phyloP scores from a whole-genome alignment of 2,888 invertebrate genomes.

The Volucella inflata region DNA sequence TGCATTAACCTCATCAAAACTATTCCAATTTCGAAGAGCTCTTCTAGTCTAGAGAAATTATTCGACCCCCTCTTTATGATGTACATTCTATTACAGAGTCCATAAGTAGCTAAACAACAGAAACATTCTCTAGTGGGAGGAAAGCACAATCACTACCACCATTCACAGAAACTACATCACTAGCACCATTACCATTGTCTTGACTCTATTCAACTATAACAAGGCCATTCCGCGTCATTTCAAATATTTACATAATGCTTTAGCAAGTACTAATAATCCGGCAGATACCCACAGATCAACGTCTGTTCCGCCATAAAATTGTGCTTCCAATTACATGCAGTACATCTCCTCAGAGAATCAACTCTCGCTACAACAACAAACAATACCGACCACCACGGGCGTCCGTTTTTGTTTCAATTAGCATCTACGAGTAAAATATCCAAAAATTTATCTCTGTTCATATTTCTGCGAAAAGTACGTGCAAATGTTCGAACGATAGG shows the following conservation, averaged over 20 bases:
- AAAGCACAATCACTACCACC: too few species aligned
- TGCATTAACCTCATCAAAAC: conserved; percentile 35
- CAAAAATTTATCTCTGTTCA: conserved; percentile 39
- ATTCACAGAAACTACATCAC: background rate
- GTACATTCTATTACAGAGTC: conserved; percentile 19
- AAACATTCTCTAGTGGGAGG: background rate
- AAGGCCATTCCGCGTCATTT: conserved; percentile 45
- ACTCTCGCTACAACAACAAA: conserved; percentile 4
- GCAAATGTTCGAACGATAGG: background rate
- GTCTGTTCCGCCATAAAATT: conserved; percentile 5
- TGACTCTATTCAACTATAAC: conserved; percentile 17
- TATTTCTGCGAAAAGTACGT: conserved; percentile 15
- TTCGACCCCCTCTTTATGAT: conserved; percentile 10
- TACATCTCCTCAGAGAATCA: background rate
- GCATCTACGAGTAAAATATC: conserved; percentile 9
- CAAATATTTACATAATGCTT: conserved; percentile 21
- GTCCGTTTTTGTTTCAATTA: conserved; percentile 42
- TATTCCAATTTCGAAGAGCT: background rate
- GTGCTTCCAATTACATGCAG: conserved; percentile 15
- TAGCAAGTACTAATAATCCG: background rate
- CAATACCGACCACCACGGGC: conserved; percentile 1
- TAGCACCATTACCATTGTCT: background rate
- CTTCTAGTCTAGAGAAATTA: background rate
- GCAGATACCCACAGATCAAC: background rate
- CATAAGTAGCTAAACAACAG: conserved; percentile 15